Base-by-base conservation (phyloP, 2,113 vertebrate genomes). In the Sinocyclocheilus maitianheensis region DNA sequence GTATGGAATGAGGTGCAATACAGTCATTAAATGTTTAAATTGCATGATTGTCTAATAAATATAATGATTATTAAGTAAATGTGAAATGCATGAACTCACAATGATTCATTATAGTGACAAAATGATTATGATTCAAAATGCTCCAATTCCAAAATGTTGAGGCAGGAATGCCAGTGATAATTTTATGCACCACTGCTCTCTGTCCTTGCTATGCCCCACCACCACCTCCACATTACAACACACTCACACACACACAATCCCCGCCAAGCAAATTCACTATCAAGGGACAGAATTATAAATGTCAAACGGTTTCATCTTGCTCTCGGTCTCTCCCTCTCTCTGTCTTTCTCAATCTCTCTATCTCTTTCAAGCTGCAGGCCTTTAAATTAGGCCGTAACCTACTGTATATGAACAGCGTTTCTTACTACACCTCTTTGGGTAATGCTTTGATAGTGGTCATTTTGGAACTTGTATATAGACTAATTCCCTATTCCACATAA, bases 231-330 rank as follows among this genome's bases (percentile, higher is more conserved):
- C 53, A 60, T 30, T 30, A 30, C 24, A 6, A 13, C 62, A 62
- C 65, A 67, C 26, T 7, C 65, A 30, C 63, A 14, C 63, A 67
- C 26, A 69, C 34, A 14, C 51, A 48, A 24, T 9, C 10, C 80
- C 37, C 43, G 26, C 24, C 85, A 77, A 91, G 94, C 91, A 94
- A 91, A 94, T 93, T 92, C 91, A 90, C 91, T 89, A 91, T 90
- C 91, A 86, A 86, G 93, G 92, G 91, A 93, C 91, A 86, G 89
- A 90, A 92, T 88, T 87, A 91, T 90, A 93, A 94, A 94, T 93
- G 94, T 94, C 93, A 94, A 91, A 93, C 89, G 91, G 53, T 91
- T 90, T 92, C 91, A 92, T 93, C 90, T 92, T 82, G 81, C 24
- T 89, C 86, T 24, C 24, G 5, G 48, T 77, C 16, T 77, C 43